phyloP scores from a whole-genome alignment of 2,113 vertebrate genomes.

The Petaurus breviceps region DNA sequence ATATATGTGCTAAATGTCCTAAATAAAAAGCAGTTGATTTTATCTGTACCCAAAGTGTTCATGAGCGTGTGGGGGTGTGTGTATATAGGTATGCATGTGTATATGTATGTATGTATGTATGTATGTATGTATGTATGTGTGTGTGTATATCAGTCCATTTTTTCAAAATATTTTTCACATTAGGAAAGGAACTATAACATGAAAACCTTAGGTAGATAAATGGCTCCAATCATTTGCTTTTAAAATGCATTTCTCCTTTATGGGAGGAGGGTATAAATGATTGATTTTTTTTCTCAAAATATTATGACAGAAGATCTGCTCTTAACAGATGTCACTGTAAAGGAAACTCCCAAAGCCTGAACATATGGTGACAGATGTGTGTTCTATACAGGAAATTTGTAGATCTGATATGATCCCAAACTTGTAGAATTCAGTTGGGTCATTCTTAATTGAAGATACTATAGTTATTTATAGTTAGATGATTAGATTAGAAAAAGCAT shows the following conservation, averaged over 20 bases:
- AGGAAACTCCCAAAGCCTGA: constrained; percentile 23
- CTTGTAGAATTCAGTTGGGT: background rate
- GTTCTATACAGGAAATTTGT: background rate
- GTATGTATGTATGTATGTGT: background rate
- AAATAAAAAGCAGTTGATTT: constrained; percentile 28
- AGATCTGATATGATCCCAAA: constrained; percentile 7
- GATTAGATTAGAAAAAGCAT: background rate
- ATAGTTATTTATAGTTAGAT: constrained; percentile 11
- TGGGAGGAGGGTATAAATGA: constrained; percentile 16
- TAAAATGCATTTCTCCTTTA: constrained; percentile 33
- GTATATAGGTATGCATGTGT: background rate
- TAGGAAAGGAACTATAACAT: constrained; percentile 11
- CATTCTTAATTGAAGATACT: constrained; percentile 1
- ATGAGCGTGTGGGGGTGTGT: background rate
- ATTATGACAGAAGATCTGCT: background rate
- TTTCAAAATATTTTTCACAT: background rate
- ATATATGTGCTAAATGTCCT: background rate
- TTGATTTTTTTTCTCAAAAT: constrained; percentile 10
- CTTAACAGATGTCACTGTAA: constrained; percentile 18
- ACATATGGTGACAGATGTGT: constrained; percentile 6
- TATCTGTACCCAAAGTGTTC: background rate
- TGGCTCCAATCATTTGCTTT: background rate
- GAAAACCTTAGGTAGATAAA: background rate
- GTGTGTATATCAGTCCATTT: background rate
- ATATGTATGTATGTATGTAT: background rate